Evolutionary conservation across 2,113 vertebrate genomes (phyloP), one percentile per base, ranked within the genome.

Genomic region (Ophthalmolycus amberensis): DNA sequence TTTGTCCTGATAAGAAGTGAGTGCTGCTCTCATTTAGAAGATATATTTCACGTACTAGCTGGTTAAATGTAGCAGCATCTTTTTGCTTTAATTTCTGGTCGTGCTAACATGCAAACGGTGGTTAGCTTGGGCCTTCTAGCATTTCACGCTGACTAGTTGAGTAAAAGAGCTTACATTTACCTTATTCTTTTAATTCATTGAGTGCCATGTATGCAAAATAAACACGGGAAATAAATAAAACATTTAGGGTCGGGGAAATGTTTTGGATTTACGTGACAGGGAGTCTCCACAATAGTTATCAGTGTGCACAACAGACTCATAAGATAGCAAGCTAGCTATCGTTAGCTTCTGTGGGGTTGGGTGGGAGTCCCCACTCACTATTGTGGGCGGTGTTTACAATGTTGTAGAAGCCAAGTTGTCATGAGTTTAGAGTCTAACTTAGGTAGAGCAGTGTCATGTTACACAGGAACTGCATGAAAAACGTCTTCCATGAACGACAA

Each of bases 1-100:
- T 99, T 85, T 99, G 98, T 84, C 97, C 97, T 0, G 98, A 99
- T 94, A 99, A 99, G 92, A 99, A 99, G 97, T 99, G 95, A 96
- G 97, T 46, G 10, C 5, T 38, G 12, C 37, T 15, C 7, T 46
- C 7, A 0, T 2, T 32, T 0, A 5, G 22, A 56, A 32, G 0
- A 65, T 15, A 34, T 34, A 6, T 25, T n/a, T 65, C 3, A n/a
- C 4, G 3, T 1, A 0, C 10, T 0, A 0, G 0, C 1, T 16
- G 1, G 1, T 25, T 18, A 14, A 1, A 44, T n/a, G 7, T 44
- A 37, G 12, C n/a, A 4, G 3, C 9, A 18, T 16, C 0, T 48
- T 5, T 22, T 64, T 25, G 34, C 9, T 27, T 38, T 11, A 34
- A 66, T 58, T 29, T 65, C 12, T 37, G 5, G 1, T 69, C 18